Conservation (phyloP, 1,140 invertebrate genomes). For the Aphis craccivora region DNA sequence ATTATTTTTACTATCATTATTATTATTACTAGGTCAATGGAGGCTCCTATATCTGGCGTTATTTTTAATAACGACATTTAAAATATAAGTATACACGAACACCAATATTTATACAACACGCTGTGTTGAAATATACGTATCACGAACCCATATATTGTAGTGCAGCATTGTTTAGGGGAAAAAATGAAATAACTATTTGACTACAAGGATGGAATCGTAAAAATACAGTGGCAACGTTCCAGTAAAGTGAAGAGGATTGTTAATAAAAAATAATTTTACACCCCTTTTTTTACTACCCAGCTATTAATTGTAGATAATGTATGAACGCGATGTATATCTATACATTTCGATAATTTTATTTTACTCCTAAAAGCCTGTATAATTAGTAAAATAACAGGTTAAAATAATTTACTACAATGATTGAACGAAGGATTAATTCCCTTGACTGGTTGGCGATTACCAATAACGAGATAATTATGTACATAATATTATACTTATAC, state of each 20-base stretch:
- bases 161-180: not conserved
- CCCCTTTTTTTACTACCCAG: not conserved
- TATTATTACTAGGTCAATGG: constrained; percentile 49
- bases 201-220: not conserved
- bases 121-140: not conserved
- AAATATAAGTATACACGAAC: not conserved
- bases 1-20: not conserved
- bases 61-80: constrained; percentile 41
- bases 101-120: not conserved
- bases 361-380: not conserved
- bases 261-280: not conserved
- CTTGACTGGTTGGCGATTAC: too few species aligned
- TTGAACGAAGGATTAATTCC: not conserved
- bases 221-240: not conserved
- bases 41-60: constrained; percentile 24
- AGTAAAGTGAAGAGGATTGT: not conserved
- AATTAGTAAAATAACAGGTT: not conserved
- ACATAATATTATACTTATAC: not conserved
- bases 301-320: not conserved
- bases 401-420: too few species aligned
- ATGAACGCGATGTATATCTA: not conserved
- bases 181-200: not conserved
- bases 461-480: not conserved
- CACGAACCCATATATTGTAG: not conserved
- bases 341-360: not conserved